Conservation (phyloP, 2,113 vertebrate species). For the Apteryx mantelli region DNA sequence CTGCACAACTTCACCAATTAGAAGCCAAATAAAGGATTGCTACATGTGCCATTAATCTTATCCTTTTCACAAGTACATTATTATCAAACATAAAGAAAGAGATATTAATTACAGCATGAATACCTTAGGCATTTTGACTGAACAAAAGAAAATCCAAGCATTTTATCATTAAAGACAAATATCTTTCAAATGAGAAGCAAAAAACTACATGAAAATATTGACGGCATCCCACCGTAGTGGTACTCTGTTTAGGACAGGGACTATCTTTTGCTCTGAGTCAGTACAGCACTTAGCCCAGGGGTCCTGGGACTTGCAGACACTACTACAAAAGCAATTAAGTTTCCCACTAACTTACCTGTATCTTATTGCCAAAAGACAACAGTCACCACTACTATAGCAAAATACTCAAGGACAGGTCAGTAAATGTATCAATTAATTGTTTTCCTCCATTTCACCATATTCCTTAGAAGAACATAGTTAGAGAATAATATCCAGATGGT, state of each 20-base stretch:
- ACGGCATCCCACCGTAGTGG: accelerated
- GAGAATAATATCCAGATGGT: background rate
- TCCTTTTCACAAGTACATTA: background rate
- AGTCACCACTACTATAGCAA: background rate
- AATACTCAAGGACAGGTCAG: background rate
- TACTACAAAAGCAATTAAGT: background rate
- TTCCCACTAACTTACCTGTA: background rate
- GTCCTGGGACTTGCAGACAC: background rate
- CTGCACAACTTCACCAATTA: background rate
- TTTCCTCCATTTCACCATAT: background rate
- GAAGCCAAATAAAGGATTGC: conserved; percentile 25
- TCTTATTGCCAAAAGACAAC: background rate
- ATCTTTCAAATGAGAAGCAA: background rate
- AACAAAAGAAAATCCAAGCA: background rate
- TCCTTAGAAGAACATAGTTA: background rate
- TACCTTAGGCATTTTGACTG: background rate
- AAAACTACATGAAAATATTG: accelerated
- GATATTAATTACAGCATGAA: background rate
- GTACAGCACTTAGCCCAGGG: background rate
- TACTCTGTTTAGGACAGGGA: background rate
- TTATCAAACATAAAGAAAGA: conserved; percentile 4
- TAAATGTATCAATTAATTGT: background rate
- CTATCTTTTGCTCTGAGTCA: background rate
- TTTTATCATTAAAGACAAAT: background rate
- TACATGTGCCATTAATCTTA: background rate